These are phyloP conservation scores for Polydrusus pterygomalis DNA, from an alignment of 2,888 invertebrate genomes.

Conservation along the genomic window DNA sequence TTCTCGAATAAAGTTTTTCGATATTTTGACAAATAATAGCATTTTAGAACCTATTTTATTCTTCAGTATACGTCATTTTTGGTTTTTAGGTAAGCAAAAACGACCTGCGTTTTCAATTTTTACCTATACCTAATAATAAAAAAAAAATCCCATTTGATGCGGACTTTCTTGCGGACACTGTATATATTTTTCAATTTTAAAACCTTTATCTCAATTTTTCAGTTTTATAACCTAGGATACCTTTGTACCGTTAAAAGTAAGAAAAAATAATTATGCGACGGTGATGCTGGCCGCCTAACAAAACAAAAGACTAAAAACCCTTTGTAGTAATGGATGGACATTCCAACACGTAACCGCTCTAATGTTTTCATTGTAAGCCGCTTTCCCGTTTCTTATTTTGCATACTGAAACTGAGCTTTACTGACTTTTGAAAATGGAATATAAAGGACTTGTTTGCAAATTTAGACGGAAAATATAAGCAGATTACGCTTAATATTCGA, in stretches of 20 bases:
- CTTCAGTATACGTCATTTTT: too few species aligned
- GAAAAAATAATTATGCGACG: background rate
- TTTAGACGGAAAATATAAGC: slow-evolving; percentile 8
- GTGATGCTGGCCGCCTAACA: slow-evolving; percentile 9
- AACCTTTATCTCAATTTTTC: too few species aligned
- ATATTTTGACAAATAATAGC: too few species aligned
- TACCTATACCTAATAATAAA: too few species aligned
- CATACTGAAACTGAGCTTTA: slow-evolving; percentile 4
- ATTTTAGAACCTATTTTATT: too few species aligned
- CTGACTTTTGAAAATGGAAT: slow-evolving; percentile 2
- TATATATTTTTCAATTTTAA: too few species aligned
- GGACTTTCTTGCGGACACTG: too few species aligned
- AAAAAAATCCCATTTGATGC: too few species aligned
- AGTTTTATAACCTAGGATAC: too few species aligned
- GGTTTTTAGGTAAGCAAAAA: too few species aligned
- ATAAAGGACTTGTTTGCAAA: slow-evolving; percentile 7
- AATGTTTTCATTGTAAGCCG: slow-evolving; percentile 16
- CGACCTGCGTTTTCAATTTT: too few species aligned
- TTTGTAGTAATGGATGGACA: slow-evolving; percentile 14
- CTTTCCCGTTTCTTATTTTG: slow-evolving; percentile 9
- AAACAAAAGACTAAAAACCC: slow-evolving; percentile 6
- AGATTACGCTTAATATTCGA: slow-evolving; percentile 5
- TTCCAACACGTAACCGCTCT: slow-evolving; percentile 15
- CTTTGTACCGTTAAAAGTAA: background rate
- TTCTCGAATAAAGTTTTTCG: too few species aligned